Percentiles rank a stretch among this genome's conserved stretches.
Conservation (phyloP, 2,113 vertebrate genomes). For the Xenus cinereus region DNA sequence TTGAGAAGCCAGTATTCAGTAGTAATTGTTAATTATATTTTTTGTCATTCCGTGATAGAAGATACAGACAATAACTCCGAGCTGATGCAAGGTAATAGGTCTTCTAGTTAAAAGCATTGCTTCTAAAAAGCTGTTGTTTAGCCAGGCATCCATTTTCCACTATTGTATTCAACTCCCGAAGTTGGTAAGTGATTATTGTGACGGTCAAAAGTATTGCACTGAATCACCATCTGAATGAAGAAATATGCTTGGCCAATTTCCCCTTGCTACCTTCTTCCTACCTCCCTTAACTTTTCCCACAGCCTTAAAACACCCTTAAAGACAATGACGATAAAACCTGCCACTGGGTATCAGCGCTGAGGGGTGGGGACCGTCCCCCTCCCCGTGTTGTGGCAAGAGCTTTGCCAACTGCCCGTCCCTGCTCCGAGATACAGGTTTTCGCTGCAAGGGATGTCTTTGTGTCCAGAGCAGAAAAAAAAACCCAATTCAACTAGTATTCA, state of each 20-base stretch:
- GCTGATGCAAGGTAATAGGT: background rate
- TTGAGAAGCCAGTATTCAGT: constrained; percentile 2
- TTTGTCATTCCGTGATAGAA: background rate
- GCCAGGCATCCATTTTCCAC: background rate
- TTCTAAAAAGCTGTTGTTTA: background rate
- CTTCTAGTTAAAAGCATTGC: background rate
- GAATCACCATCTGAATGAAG: background rate
- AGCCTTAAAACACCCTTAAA: background rate
- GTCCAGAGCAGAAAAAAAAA: background rate
- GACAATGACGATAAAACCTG: background rate
- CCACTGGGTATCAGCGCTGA: background rate
- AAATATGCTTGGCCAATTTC: background rate
- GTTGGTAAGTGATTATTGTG: background rate
- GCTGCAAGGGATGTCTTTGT: background rate
- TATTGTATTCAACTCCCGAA: background rate
- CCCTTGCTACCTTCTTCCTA: background rate
- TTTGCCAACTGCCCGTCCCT: background rate
- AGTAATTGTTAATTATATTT: constrained; percentile 16
- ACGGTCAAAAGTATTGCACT: background rate
- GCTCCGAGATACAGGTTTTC: background rate
- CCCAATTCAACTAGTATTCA: background rate
- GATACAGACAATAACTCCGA: background rate
- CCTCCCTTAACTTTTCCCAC: background rate
- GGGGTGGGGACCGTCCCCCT: background rate
- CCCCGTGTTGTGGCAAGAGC: background rate